These are phyloP conservation scores for Varanus salvator DNA, from an alignment of 2,113 vertebrate species.

Conservation along the genomic window DNA sequence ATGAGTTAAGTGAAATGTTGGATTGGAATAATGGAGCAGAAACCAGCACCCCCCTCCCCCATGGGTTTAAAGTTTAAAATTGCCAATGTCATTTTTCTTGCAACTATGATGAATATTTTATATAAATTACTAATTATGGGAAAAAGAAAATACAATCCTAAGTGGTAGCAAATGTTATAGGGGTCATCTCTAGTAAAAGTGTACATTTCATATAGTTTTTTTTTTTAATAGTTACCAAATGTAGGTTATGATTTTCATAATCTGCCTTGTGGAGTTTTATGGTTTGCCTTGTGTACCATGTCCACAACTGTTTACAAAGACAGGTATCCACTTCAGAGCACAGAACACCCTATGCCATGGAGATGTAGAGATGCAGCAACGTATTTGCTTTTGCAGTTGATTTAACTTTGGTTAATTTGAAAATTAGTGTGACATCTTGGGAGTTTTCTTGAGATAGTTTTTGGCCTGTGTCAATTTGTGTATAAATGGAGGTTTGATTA, in stretches of 20 bases:
- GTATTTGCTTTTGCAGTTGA: background rate
- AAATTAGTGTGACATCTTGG: background rate
- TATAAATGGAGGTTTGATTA: background rate
- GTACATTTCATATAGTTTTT: conserved; percentile 62
- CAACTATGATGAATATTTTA: conserved; percentile 55
- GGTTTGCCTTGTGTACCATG: conserved; percentile 49
- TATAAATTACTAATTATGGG: conserved; percentile 52
- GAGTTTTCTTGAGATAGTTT: background rate
- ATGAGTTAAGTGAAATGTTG: conserved; percentile 4
- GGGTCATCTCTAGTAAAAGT: conserved; percentile 25
- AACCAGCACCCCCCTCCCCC: background rate
- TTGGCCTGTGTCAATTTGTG: accelerated
- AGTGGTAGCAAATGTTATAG: conserved; percentile 29
- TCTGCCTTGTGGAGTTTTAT: conserved; percentile 55
- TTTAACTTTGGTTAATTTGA: background rate
- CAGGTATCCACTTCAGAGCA: conserved; percentile 1
- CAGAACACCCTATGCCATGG: accelerated
- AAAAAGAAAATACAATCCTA: conserved; percentile 59
- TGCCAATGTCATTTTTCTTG: conserved; percentile 48
- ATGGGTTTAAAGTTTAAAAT: conserved; percentile 29
- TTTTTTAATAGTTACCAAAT: conserved; percentile 56
- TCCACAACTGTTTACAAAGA: background rate
- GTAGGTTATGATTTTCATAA: conserved; percentile 37
- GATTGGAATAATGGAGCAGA: conserved; percentile 10
- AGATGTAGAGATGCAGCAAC: accelerated